A percentile compares a stretch with the other conserved stretches of the same genome.
phyloP scores from a whole-genome alignment of 2,888 invertebrate genomes.

The Euclidia mi region DNA sequence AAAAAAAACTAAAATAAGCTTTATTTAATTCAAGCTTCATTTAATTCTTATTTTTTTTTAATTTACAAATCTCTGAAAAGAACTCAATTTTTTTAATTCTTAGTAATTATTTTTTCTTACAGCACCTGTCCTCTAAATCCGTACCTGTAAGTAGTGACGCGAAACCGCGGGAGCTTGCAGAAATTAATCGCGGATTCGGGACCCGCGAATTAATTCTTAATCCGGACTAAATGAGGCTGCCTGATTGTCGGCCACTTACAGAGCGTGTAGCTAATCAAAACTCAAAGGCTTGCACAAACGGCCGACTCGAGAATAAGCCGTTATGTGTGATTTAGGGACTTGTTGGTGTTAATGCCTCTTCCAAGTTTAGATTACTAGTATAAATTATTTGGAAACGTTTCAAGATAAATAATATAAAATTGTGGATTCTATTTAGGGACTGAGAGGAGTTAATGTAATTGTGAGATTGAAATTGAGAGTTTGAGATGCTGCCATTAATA shows the following conservation, averaged over 20 bases:
- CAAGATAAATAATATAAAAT: constrained; percentile 24
- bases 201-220: constrained; percentile 70
- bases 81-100: too few relatives aligned
- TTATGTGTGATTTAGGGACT: constrained; percentile 50
- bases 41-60: too few relatives aligned
- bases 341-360: constrained; percentile 53
- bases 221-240: constrained; percentile 66
- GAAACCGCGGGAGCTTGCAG: constrained; percentile 51
- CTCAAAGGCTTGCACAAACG: constrained; percentile 46
- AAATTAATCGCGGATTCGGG: constrained; percentile 68
- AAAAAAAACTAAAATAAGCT: too few relatives aligned
- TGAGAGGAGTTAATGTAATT: constrained; percentile 8
- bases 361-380: constrained; percentile 40
- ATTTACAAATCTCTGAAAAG: too few relatives aligned
- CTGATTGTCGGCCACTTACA: constrained; percentile 64
- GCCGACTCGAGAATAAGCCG: constrained; percentile 47
- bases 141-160: constrained; percentile 56
- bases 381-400: constrained; percentile 41
- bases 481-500: too few relatives aligned
- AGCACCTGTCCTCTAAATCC: constrained; percentile 42
- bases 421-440: constrained; percentile 16
- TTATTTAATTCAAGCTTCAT: too few relatives aligned
- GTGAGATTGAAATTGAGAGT: neutral
- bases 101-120: too few relatives aligned
- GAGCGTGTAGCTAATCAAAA: constrained; percentile 57